Conservation (phyloP, 2,797 vertebrate species). For the Ceryle rudis region DNA sequence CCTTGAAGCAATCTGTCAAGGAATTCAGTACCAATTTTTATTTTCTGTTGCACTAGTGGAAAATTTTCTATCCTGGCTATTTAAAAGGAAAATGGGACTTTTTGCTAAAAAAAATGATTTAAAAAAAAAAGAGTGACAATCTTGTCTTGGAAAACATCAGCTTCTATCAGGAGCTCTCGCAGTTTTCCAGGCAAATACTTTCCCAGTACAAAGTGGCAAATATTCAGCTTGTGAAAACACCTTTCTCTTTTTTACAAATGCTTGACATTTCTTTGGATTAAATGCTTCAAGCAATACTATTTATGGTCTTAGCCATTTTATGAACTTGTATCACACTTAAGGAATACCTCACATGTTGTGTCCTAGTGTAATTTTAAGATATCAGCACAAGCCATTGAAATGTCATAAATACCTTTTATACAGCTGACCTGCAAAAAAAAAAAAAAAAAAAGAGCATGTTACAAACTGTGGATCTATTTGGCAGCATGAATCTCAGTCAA, state of each 20-base stretch:
- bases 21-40: not conserved
- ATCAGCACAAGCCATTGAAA: not conserved
- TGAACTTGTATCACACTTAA: not conserved
- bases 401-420: not conserved
- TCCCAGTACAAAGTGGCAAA: not conserved
- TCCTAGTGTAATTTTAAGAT: not conserved
- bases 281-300: not conserved
- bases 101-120: not conserved
- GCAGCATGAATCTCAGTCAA: not conserved
- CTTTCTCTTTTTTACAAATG: not conserved
- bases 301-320: not conserved
- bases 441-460: not conserved
- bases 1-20: not conserved
- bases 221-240: not conserved
- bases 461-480: not conserved
- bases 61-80: not conserved
- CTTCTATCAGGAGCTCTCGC: not conserved
- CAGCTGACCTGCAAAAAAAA: not conserved
- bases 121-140: fast-evolving
- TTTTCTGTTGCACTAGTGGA: not conserved
- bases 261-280: not conserved
- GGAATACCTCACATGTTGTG: not conserved
- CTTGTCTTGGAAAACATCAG: not conserved
- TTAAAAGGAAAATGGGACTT: not conserved
- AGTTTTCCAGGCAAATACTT: not conserved